Evolutionary conservation across 2,888 invertebrate species (phyloP).

Genomic region (Vesta saturnalis): DNA sequence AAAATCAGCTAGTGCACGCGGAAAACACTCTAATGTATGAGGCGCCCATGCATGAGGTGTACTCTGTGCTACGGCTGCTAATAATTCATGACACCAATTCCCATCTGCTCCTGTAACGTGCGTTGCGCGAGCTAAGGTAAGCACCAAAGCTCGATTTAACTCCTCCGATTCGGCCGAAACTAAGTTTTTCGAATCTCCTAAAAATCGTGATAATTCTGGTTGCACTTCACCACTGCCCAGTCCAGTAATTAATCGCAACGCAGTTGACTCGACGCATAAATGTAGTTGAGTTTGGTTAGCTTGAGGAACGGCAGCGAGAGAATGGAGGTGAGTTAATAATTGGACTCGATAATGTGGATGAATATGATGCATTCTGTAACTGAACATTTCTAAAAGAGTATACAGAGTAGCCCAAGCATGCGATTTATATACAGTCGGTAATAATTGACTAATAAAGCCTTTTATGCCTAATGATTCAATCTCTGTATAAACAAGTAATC

Average conservation of each 20-base stretch:
- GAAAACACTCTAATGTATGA: slow-evolving; percentile 92
- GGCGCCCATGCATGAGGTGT: slow-evolving; percentile 97
- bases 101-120: slow-evolving; percentile 90
- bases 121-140: slow-evolving; percentile 92
- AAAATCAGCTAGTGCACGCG: slow-evolving; percentile 88
- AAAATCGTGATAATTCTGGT: slow-evolving; percentile 88
- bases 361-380: slow-evolving; percentile 94
- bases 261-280: slow-evolving; percentile 71
- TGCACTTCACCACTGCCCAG: slow-evolving; percentile 95
- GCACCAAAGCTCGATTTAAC: slow-evolving; percentile 89
- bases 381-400: slow-evolving; percentile 95
- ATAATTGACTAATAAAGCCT: slow-evolving; percentile 92
- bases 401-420: slow-evolving; percentile 97
- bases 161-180: slow-evolving; percentile 96
- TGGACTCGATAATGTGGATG: slow-evolving; percentile 96
- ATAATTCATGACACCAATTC: slow-evolving; percentile 89
- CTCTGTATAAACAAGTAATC: slow-evolving; percentile 93
- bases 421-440: slow-evolving; percentile 91
- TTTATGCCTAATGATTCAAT: slow-evolving; percentile 97
- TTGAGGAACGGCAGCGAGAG: slow-evolving; percentile 89
- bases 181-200: slow-evolving; percentile 91
- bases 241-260: slow-evolving; percentile 58
- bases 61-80: slow-evolving; percentile 90
- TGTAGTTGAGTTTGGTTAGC: slow-evolving; percentile 96
- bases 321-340: slow-evolving; percentile 89